Conservation (phyloP, 2,888 invertebrate species). For the Nomada goodeniana region DNA sequence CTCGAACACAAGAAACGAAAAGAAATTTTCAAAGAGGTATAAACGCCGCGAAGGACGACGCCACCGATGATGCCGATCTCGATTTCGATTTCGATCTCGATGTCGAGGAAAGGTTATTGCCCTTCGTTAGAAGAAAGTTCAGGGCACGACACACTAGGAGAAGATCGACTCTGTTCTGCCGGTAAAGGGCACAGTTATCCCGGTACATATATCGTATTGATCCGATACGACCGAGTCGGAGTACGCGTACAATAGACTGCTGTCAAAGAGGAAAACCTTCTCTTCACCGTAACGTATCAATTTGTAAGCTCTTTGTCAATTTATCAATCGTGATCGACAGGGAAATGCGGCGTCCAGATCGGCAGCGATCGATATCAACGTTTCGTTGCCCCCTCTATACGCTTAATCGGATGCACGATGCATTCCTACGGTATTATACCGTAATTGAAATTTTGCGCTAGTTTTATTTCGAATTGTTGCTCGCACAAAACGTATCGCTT, state of each 20-base stretch:
- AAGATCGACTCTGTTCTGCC: conserved; percentile 34
- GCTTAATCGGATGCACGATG: too few species aligned
- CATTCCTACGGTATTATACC: too few species aligned
- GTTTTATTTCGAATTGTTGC: background rate
- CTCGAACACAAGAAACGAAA: background rate
- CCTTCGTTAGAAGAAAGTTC: background rate
- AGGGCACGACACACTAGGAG: too few species aligned
- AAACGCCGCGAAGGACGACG: too few species aligned
- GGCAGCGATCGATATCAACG: too few species aligned
- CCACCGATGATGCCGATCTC: too few species aligned
- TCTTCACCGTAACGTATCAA: conserved; percentile 6
- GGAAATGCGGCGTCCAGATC: too few species aligned
- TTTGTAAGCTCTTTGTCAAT: background rate
- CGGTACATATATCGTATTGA: conserved; percentile 81
- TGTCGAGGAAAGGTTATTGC: conserved; percentile 11
- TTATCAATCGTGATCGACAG: background rate
- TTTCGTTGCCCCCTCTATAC: too few species aligned
- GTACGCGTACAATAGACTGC: conserved; percentile 40
- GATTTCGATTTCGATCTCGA: too few species aligned
- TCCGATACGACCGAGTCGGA: conserved; percentile 74
- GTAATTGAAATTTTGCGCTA: background rate
- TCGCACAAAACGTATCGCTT: background rate
- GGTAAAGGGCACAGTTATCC: conserved; percentile 80
- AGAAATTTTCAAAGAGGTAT: too few species aligned
- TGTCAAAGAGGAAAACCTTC: conserved; percentile 14